Evolutionary conservation across 2,888 invertebrate genomes (phyloP).

Genomic region (Isotomurus palustris): DNA sequence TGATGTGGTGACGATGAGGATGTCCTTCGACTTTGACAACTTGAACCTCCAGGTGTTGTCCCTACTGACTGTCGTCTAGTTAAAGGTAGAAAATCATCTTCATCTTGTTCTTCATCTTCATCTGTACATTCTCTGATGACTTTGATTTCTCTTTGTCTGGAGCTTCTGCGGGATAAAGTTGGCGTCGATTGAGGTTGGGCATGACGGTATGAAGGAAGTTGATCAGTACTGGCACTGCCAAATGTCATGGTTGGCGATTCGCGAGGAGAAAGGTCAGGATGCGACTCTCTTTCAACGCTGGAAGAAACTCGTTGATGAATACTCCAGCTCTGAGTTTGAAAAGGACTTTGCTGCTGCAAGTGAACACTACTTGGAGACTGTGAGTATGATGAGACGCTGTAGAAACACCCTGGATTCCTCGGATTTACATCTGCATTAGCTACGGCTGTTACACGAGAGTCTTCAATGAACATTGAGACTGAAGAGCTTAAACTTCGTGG

Average conservation of each 20-base stretch:
- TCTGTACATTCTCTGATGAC: slow-evolving; percentile 30
- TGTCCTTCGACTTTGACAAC: not conserved
- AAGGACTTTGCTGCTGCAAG: not conserved
- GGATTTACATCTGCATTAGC: slow-evolving; percentile 32
- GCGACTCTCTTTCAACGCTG: not conserved
- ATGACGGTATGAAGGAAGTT: no score
- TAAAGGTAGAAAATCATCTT: not conserved
- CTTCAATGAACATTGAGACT: slow-evolving; percentile 43
- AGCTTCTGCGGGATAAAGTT: not conserved
- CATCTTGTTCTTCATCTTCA: slow-evolving; percentile 9
- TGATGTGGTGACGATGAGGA: not conserved
- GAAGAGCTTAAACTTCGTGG: slow-evolving; percentile 34
- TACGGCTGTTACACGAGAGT: slow-evolving; percentile 36
- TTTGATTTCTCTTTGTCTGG: slow-evolving; percentile 33
- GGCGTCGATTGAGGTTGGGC: not conserved
- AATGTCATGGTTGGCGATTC: not conserved
- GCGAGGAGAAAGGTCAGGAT: no score
- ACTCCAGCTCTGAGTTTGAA: not conserved
- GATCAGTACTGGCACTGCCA: not conserved
- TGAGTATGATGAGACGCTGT: slow-evolving; percentile 13
- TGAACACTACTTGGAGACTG: slow-evolving; percentile 13
- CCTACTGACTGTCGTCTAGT: no score
- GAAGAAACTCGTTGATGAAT: not conserved
- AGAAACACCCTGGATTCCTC: slow-evolving; percentile 17
- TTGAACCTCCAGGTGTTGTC: slow-evolving; percentile 1